phyloP scores from a whole-genome alignment of 2,797 vertebrate species.

The Sciurus carolinensis region DNA sequence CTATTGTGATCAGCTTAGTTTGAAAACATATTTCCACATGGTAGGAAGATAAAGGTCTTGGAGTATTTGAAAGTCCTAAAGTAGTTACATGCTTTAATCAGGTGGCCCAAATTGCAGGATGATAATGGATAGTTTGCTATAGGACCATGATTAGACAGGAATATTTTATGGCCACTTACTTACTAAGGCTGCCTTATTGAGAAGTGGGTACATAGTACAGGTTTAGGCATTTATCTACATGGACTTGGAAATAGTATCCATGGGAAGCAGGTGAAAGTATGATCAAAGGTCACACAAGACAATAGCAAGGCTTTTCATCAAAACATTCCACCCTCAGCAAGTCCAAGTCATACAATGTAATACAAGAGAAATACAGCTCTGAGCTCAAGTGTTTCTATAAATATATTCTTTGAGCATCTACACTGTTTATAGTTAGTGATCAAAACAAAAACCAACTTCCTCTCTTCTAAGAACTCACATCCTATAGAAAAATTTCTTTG shows the following conservation, averaged over 20 bases:
- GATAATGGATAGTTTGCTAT: neutral
- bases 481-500: neutral
- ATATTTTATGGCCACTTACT: neutral
- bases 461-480: neutral
- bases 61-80: neutral
- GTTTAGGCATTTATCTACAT: neutral
- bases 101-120: neutral
- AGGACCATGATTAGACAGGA: neutral
- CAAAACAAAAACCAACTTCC: neutral
- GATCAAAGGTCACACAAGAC: neutral
- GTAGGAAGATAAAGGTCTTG: neutral
- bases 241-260: neutral
- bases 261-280: neutral
- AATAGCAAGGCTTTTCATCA: neutral
- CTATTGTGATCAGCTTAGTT: neutral
- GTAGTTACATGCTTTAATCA: neutral
- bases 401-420: neutral
- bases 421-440: neutral
- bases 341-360: neutral
- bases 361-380: neutral
- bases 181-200: neutral
- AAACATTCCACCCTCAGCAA: neutral
- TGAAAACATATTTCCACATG: neutral
- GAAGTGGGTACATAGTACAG: neutral
- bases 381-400: neutral